Evolutionary conservation across 2,113 vertebrate genomes (phyloP).

Genomic region (Cyanoramphus novaezelandiae): DNA sequence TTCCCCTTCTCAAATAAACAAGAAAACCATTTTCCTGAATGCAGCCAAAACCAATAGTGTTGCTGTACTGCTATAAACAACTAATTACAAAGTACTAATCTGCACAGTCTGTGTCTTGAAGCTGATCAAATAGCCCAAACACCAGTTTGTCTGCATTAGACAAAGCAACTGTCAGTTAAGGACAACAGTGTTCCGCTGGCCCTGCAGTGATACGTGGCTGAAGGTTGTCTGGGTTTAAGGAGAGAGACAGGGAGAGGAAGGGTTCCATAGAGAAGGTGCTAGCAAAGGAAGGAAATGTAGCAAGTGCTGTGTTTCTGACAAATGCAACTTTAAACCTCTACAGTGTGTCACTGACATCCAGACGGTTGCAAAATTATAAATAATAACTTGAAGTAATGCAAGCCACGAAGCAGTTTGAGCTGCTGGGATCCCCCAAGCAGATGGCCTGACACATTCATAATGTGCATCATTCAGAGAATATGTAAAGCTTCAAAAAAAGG

Average conservation of each 20-base stretch:
- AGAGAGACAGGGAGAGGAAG: neutral
- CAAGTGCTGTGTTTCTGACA: no score
- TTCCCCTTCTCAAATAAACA: neutral
- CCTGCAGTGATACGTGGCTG: neutral
- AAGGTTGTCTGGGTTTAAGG: neutral
- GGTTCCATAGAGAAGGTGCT: neutral
- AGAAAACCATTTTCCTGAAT: neutral
- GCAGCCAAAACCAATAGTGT: neutral
- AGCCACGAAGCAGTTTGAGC: constrained; percentile 23
- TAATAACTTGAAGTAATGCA: constrained; percentile 1
- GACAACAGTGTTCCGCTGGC: neutral
- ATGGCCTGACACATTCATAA: constrained; percentile 12
- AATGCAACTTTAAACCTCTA: neutral
- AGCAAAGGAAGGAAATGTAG: neutral
- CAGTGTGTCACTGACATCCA: neutral
- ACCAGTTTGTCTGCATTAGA: neutral
- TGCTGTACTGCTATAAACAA: neutral
- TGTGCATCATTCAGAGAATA: neutral
- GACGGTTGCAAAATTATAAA: constrained; percentile 29
- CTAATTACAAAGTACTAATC: neutral
- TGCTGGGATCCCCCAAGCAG: constrained; percentile 44
- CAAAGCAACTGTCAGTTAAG: neutral
- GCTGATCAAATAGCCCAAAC: neutral
- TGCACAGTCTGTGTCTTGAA: neutral
- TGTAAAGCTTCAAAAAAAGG: neutral